These are phyloP conservation scores for Conistra vaccinii DNA, from an alignment of 2,888 invertebrate species.

Conservation along the genomic window DNA sequence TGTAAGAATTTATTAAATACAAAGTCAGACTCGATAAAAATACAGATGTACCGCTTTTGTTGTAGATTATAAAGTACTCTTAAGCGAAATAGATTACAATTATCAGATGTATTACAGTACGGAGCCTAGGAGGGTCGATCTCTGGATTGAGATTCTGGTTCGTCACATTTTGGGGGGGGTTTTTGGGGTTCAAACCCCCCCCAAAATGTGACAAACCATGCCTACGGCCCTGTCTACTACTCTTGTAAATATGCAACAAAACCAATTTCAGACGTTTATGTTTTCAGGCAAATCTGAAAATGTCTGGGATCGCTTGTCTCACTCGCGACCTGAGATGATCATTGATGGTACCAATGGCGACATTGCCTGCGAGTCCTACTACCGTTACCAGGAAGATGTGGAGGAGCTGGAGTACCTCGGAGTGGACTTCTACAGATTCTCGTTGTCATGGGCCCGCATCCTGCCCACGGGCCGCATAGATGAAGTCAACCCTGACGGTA, in stretches of 20 bases:
- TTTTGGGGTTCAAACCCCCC: too few species aligned
- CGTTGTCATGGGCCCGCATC: slow-evolving; percentile 92
- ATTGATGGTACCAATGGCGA: slow-evolving; percentile 92
- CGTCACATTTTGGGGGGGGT: too few species aligned
- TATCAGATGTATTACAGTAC: too few species aligned
- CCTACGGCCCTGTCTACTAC: too few species aligned
- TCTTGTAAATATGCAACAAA: not conserved
- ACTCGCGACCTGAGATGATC: slow-evolving; percentile 91
- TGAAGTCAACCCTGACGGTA: slow-evolving; percentile 90
- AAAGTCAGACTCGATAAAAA: too few species aligned
- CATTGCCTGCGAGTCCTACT: slow-evolving; percentile 93
- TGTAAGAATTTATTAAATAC: too few species aligned
- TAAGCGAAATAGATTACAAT: too few species aligned
- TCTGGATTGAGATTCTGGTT: too few species aligned
- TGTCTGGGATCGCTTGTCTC: slow-evolving; percentile 91
- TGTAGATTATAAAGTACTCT: too few species aligned
- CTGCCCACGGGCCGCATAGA: slow-evolving; percentile 91
- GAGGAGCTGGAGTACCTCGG: slow-evolving; percentile 87
- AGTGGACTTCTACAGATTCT: slow-evolving; percentile 90
- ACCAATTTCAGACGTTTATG: not conserved
- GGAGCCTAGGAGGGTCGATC: too few species aligned
- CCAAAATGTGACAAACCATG: too few species aligned
- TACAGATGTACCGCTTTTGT: too few species aligned
- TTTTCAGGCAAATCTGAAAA: slow-evolving; percentile 91
- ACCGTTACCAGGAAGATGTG: slow-evolving; percentile 92